phyloP scores from a whole-genome alignment of 1,140 invertebrate species.

The Acyrthosiphon pisum region DNA sequence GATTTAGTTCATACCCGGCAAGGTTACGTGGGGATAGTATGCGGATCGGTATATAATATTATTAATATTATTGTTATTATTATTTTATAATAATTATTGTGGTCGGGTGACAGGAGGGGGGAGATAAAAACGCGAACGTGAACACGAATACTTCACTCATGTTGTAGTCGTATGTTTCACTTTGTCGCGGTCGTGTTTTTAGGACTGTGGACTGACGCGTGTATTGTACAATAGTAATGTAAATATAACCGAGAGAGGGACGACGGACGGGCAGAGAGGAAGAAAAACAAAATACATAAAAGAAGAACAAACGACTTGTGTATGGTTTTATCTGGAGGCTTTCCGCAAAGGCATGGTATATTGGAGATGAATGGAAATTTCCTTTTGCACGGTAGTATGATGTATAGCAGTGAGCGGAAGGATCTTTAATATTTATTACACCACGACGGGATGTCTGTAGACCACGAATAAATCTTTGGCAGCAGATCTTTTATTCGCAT shows the following conservation, averaged over 20 bases:
- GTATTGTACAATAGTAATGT: not conserved
- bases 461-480: slow-evolving; percentile 33
- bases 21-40: not conserved
- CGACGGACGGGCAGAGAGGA: not conserved
- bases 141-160: not conserved
- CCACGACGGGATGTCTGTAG: not conserved
- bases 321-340: not conserved
- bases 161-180: not conserved
- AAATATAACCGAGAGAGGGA: not conserved
- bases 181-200: not conserved
- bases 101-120: not conserved
- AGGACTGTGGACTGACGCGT: not conserved
- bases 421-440: slow-evolving; percentile 44
- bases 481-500: slow-evolving; percentile 31
- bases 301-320: slow-evolving; percentile 10
- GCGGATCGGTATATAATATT: not conserved
- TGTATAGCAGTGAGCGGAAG: not conserved
- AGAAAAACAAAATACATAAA: not conserved
- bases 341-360: not conserved
- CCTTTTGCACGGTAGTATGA: not conserved
- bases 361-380: slow-evolving; percentile 23
- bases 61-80: too few relatives aligned
- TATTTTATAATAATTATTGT: not conserved
- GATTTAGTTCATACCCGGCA: not conserved
- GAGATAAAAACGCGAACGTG: not conserved